A percentile compares a stretch with the other conserved stretches of the same genome.
phyloP scores from a whole-genome alignment of 1,140 invertebrate species.

The Pogonus chalceus region DNA sequence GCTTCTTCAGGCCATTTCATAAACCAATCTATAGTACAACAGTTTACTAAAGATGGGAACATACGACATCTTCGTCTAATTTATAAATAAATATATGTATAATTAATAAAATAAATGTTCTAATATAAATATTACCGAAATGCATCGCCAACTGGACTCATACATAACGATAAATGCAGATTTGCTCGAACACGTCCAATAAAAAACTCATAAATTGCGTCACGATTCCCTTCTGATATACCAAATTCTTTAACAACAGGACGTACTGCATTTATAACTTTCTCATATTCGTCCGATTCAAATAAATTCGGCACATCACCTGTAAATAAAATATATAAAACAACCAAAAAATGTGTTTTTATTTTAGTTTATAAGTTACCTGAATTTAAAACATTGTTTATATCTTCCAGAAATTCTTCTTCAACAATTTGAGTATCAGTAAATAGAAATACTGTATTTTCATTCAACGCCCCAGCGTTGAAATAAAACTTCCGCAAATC shows the following conservation, averaged over 20 bases:
- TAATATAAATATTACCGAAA: slow-evolving; percentile 48
- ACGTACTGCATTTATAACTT: slow-evolving; percentile 61
- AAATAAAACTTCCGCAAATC: slow-evolving; percentile 53
- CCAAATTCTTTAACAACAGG: slow-evolving; percentile 59
- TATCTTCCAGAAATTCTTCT: slow-evolving; percentile 87
- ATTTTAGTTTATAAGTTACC: slow-evolving; percentile 39
- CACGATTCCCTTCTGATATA: slow-evolving; percentile 55
- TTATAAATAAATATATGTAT: slow-evolving; percentile 12
- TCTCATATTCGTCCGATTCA: slow-evolving; percentile 75
- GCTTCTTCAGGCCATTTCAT: slow-evolving; percentile 84
- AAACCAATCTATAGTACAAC: slow-evolving; percentile 91
- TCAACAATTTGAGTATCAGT: slow-evolving; percentile 84
- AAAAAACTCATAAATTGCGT: slow-evolving; percentile 73
- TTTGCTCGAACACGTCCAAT: slow-evolving; percentile 69
- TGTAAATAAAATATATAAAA: slow-evolving; percentile 19
- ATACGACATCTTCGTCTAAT: slow-evolving; percentile 60
- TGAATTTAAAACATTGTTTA: slow-evolving; percentile 83
- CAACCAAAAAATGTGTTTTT: slow-evolving; percentile 31
- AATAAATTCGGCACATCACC: slow-evolving; percentile 67
- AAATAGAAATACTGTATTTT: slow-evolving; percentile 79
- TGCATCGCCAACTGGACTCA: slow-evolving; percentile 80
- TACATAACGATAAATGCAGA: slow-evolving; percentile 76
- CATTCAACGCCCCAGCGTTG: slow-evolving; percentile 57
- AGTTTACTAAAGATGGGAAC: slow-evolving; percentile 88
- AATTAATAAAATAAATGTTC: slow-evolving; percentile 11